Evolutionary conservation across 2,113 vertebrate species (phyloP), one percentile per base, ranked within the genome.

Genomic region (Thunnus maccoyii): DNA sequence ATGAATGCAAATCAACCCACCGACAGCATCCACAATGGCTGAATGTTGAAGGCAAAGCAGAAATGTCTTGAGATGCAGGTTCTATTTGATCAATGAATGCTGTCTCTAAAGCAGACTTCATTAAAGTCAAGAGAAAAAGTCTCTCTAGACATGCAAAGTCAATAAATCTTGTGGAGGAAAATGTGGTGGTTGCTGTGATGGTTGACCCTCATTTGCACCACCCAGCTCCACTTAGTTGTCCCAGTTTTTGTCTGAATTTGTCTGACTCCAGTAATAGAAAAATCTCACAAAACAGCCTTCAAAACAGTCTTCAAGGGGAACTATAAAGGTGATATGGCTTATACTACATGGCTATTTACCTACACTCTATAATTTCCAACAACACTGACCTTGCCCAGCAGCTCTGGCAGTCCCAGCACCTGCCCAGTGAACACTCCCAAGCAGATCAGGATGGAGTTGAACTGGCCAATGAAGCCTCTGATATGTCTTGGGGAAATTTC

Each of bases 371-470:
- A 13, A 58, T 36, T 36, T 41, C 36, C 36, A 51, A 54, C 17
- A 25, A 27, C 54, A 93, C 97, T 93, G 80, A 99, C 98, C 94
- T 95, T 95, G 25, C 97, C 97, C 80, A 99, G 95, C 81, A 99
- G 95, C 93, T 99, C 96, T 0, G 97, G 97, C 50, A 99, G 94
- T 0, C 98, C 97, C 85, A 99, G 84, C 84, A 98, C 89, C 88
- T 98, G 98, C 55, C 97, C 98, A 1, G 62, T 65, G 67, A 99
- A 97, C 47, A 99, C 97, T 0, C 98, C 98, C 0, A 96, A 60
- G 77, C 98, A 99, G 94, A 99, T 98, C 89, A 99, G 95, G 90
- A 99, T 96, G 0, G 97, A 91, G 16, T 97, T 98, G 86, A 98
- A 94, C 88, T 99, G 98, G 32, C 98, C 98, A 65, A 99, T 88